Evolutionary conservation across 2,888 invertebrate genomes (phyloP).

Genomic region (Dorcus parallelipipedus): DNA sequence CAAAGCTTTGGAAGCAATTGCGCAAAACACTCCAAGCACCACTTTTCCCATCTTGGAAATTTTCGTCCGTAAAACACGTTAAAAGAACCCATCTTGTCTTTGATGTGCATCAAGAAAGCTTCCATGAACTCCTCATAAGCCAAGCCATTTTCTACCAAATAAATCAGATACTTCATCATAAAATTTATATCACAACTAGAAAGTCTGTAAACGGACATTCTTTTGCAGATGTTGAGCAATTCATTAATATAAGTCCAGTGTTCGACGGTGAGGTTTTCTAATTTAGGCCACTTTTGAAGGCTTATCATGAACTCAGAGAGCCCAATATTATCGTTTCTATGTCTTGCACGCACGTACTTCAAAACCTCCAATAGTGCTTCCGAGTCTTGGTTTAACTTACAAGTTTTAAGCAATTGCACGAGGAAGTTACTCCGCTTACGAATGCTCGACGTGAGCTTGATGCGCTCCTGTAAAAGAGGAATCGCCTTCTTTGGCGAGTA

Average conservation of each 20-base stretch:
- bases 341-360: not conserved
- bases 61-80: too few relatives aligned
- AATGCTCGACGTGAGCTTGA: conserved; percentile 1
- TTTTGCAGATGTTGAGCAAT: not conserved
- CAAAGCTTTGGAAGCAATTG: too few relatives aligned
- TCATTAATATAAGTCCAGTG: not conserved
- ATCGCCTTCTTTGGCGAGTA: conserved; percentile 2
- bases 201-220: not conserved
- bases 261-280: not conserved
- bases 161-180: too few relatives aligned
- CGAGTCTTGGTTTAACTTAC: not conserved
- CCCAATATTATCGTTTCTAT: conserved; percentile 6
- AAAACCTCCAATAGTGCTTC: not conserved
- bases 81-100: too few relatives aligned
- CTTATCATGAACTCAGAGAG: not conserved
- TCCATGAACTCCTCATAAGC: too few relatives aligned
- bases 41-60: too few relatives aligned
- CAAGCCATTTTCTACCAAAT: too few relatives aligned
- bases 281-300: not conserved
- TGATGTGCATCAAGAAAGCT: too few relatives aligned
- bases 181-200: not conserved
- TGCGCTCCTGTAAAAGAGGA: conserved; percentile 4
- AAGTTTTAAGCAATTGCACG: not conserved
- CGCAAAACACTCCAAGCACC: too few relatives aligned
- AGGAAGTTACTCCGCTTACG: not conserved